A percentile compares a stretch with the other conserved stretches of the same genome.
These are phyloP conservation scores for Falco naumanni DNA, from an alignment of 2,797 vertebrate genomes.

Conservation along the genomic window DNA sequence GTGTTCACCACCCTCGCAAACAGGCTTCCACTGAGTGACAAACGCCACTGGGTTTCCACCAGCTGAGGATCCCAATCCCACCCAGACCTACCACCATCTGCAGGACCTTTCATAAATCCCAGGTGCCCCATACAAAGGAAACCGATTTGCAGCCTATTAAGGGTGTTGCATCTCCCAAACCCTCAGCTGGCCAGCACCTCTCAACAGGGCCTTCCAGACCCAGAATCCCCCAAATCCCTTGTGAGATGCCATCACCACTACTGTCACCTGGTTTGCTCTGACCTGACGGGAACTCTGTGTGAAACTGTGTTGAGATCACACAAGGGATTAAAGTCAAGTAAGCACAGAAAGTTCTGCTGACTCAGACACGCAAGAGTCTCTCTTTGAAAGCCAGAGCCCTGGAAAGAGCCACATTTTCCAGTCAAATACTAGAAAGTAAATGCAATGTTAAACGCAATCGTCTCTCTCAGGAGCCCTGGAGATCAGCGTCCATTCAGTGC, in stretches of 20 bases:
- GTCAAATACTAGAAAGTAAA: neutral
- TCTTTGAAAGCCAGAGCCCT: neutral
- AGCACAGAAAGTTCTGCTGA: constrained; percentile 18
- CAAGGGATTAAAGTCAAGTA: neutral
- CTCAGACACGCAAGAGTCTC: neutral
- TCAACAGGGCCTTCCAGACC: neutral
- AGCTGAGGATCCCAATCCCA: neutral
- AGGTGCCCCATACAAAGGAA: neutral
- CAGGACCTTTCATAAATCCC: neutral
- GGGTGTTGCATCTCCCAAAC: neutral
- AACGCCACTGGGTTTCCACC: neutral
- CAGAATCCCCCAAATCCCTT: neutral
- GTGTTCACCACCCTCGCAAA: neutral
- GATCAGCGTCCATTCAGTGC: neutral
- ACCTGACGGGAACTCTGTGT: neutral
- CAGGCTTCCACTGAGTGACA: neutral
- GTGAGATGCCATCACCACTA: neutral
- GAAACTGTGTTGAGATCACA: neutral
- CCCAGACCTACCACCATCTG: neutral
- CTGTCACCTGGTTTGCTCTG: neutral
- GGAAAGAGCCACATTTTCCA: neutral
- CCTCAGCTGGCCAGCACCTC: neutral
- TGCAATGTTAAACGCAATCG: neutral
- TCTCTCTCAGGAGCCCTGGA: neutral
- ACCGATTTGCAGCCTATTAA: neutral